Evolutionary conservation across 2,797 vertebrate genomes (phyloP).

Genomic region (Trachops cirrhosus): DNA sequence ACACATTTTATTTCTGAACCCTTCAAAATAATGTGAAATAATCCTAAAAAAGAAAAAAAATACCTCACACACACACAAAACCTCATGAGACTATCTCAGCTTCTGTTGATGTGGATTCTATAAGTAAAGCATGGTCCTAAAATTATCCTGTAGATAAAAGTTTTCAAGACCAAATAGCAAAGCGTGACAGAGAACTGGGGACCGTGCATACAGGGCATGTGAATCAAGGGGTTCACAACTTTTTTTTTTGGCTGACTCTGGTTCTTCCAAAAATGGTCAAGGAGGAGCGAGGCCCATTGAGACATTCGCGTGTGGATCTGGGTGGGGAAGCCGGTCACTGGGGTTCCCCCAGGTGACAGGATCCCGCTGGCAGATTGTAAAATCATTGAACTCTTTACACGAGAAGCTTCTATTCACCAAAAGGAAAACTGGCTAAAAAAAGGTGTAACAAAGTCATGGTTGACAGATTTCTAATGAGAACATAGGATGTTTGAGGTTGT

Average conservation of each 20-base stretch:
- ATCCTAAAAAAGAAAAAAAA: not conserved
- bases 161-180: not conserved
- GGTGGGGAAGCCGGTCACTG: not conserved
- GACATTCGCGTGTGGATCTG: not conserved
- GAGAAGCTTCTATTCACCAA: not conserved
- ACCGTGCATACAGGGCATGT: not conserved
- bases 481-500: slow-evolving; percentile 28
- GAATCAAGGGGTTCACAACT: not conserved
- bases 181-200: not conserved
- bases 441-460: not conserved
- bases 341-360: not conserved
- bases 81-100: not conserved
- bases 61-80: not conserved
- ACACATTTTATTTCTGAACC: not conserved
- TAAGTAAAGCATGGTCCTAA: not conserved
- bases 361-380: not conserved
- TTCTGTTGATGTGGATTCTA: not conserved
- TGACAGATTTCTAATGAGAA: slow-evolving; percentile 54
- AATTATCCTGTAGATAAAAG: not conserved
- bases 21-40: not conserved
- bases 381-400: not conserved
- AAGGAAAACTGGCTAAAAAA: slow-evolving; percentile 42
- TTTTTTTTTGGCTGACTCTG: not conserved
- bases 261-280: not conserved
- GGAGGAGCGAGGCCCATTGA: not conserved